Base-by-base conservation (phyloP, 2,888 invertebrate species). In the Rhogogaster chlorosoma region DNA sequence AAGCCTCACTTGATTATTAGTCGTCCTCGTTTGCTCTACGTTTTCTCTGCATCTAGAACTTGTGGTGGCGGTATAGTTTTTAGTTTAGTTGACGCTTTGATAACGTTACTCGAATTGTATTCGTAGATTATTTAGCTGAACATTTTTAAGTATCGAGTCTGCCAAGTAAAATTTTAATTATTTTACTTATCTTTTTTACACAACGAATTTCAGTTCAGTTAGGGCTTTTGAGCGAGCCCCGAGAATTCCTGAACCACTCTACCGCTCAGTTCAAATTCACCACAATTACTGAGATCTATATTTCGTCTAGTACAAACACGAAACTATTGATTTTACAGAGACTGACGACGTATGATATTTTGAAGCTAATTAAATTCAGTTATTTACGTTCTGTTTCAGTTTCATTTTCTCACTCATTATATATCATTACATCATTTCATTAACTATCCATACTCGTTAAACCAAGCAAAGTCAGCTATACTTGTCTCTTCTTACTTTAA, bases 11-110 rank as follows among this genome's bases (percentile, higher is more conserved):
- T 83, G 42, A 83, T 70, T 83, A 64, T 67, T 53, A 78, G 53
- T 84, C 22, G 38, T 87, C 86, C 87, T 53, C 75, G 22, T 88
- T 89, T 85, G 88, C 87, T 86, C 87, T 87, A 86, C 84, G 67
- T 85, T 83, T 86, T 85, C 88, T 85, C 86, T 88, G 89, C 90
- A 90, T 90, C 89, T 88, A 90, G 87, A 87, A 89, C 86, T 88
- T 89, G 88, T 88, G 90, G 90, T 90, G 90, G 88, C 87, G 90
- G 90, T 88, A 88, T 88, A 87, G 88, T 88, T 61, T 89, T 85
- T 88, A 80, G 57, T 36, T 80, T 70, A 42, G 67, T 84, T 80
- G 45, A 42, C 32, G 77, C 78, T 85, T 78, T 38, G 18, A 45
- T 26, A 67, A 45, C 26, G n/a, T 67, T 67, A 57, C 29, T 22